phyloP scores from a whole-genome alignment of 2,113 vertebrate genomes.

The Pseudorectes ferrugineus region DNA sequence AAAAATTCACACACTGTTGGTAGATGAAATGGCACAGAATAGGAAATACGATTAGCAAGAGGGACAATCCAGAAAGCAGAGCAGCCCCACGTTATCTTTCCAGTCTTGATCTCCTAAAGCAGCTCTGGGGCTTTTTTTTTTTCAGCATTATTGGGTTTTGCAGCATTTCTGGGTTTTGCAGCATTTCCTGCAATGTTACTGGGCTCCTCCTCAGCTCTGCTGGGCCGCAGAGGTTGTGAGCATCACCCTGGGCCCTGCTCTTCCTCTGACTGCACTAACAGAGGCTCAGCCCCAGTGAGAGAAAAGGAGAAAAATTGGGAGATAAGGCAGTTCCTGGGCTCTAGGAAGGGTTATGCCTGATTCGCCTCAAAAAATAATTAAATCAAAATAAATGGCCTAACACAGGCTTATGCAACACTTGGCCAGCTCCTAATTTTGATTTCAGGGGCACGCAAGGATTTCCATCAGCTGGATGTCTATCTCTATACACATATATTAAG shows the following conservation, averaged over 20 bases:
- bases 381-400: not conserved
- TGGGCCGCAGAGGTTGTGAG: not conserved
- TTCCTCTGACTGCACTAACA: not conserved
- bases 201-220: not conserved
- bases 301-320: not conserved
- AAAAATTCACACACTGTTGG: not conserved
- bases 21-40: not conserved
- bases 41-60: not conserved
- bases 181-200: not conserved
- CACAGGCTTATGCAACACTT: not conserved
- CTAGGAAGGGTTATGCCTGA: fast-evolving
- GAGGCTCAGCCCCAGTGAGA: fast-evolving
- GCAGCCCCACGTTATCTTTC: not conserved
- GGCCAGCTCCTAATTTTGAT: not conserved
- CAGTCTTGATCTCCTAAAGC: not conserved
- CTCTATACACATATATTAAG: not conserved
- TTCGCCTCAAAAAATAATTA: not conserved
- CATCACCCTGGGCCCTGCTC: not conserved
- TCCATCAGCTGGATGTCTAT: not conserved
- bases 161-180: not conserved
- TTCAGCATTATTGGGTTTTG: not conserved
- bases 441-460: not conserved
- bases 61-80: not conserved
- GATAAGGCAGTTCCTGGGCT: not conserved
- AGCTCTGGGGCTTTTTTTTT: not conserved